These are phyloP conservation scores for Plestiodon gilberti DNA, from an alignment of 2,113 vertebrate genomes.

Conservation along the genomic window DNA sequence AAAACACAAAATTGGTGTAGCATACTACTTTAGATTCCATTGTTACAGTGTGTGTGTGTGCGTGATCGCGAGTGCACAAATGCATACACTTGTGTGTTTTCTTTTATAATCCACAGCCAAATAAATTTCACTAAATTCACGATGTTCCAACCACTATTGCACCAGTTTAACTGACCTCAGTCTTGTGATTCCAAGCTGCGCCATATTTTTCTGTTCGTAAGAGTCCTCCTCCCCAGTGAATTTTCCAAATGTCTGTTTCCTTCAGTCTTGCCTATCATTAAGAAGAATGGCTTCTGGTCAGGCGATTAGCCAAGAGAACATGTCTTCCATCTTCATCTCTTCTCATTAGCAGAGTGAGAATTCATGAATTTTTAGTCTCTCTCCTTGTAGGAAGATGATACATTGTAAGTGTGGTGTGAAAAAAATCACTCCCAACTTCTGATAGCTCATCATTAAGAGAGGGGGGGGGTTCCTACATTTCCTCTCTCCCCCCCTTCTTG, in stretches of 20 bases:
- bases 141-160: not conserved
- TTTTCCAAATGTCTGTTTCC: not conserved
- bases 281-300: not conserved
- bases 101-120: not conserved
- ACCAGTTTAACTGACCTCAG: not conserved
- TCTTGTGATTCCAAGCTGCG: not conserved
- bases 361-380: constrained; percentile 25
- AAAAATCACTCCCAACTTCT: not conserved
- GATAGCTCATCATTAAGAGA: constrained; percentile 11
- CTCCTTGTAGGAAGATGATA: not conserved
- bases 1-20: not conserved
- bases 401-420: not conserved
- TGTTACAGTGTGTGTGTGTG: not conserved
- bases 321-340: constrained; percentile 11
- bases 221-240: not conserved
- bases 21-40: not conserved
- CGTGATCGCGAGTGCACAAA: not conserved
- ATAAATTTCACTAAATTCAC: not conserved
- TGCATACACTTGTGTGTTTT: not conserved
- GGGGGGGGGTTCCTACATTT: not conserved
- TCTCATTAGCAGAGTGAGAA: constrained; percentile 36
- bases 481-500: not conserved
- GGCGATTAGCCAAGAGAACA: constrained; percentile 1
- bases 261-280: constrained; percentile 18
- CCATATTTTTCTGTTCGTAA: not conserved